A percentile compares a stretch with the other conserved stretches of the same genome.
Evolutionary conservation across 2,888 invertebrate genomes (phyloP).

Genomic region (Nemotelus pantherinus): DNA sequence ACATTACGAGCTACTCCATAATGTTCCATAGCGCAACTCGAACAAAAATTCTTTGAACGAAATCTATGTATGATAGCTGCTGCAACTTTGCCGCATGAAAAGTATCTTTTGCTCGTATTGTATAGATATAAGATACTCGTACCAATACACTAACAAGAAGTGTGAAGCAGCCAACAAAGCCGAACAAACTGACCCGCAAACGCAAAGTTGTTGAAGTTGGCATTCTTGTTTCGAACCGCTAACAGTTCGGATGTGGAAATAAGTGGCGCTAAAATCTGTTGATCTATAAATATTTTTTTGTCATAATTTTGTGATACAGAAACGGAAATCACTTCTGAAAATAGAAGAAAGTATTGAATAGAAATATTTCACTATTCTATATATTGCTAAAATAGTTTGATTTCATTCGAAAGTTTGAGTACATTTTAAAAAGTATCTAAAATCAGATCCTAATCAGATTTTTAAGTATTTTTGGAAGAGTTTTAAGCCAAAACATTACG

Average conservation of each 20-base stretch:
- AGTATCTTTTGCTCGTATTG: neutral
- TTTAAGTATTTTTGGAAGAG: too few species aligned
- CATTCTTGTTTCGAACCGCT: conserved; percentile 64
- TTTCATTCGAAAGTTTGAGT: too few species aligned
- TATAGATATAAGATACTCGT: neutral
- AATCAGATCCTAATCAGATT: too few species aligned
- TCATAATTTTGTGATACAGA: neutral
- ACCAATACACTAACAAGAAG: conserved; percentile 4
- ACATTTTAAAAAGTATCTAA: too few species aligned
- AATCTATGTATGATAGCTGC: too few species aligned
- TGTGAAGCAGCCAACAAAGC: conserved; percentile 47
- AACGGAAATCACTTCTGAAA: neutral
- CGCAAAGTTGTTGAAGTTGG: conserved; percentile 58
- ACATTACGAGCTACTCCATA: neutral
- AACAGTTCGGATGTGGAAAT: conserved; percentile 61
- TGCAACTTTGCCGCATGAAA: neutral
- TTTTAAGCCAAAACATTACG: too few species aligned
- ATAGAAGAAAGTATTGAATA: neutral
- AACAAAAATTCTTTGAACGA: too few species aligned
- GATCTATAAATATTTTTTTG: conserved; percentile 30
- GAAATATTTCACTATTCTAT: too few species aligned
- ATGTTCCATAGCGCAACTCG: neutral
- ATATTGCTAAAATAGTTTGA: too few species aligned
- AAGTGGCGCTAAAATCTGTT: conserved; percentile 30
- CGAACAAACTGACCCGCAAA: conserved; percentile 41